Base-by-base conservation (phyloP, 2,888 invertebrate species). In the Polylopha cassiicola region DNA sequence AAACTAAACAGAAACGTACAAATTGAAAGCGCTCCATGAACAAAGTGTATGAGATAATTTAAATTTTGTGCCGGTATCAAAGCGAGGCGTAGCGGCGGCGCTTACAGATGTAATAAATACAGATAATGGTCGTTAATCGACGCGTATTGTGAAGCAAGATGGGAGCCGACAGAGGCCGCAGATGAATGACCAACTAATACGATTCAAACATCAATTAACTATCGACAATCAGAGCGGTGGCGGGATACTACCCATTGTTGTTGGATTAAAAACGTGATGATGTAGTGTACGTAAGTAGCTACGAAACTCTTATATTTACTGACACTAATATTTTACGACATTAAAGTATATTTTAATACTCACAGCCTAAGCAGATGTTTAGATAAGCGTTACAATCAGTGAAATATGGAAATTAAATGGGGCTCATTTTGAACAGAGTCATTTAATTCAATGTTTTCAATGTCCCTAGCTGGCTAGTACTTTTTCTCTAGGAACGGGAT, bases 81-180 rank as follows among this genome's bases (percentile, higher is more conserved):
- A 6, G 11, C 32, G 32, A 26, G 29, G 28, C 29, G 16, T 10
- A 15, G 16, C 33, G 38, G 29, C 41, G 34, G 44, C 41, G 39
- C 48, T 60, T 61, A 67, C 62, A 66, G 62, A 64, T 63, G 70
- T 68, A 71, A 70, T 73, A 73, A 72, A 72, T 68, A 70, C 65
- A 67, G 62, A 68, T 74, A 74, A 74, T 73, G 58, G 73, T 65
- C 62, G 61, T 62, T 71, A 75, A 74, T 75, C 64, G 72, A 66
- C 56, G 57, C 53, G 62, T 61, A 65, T 69, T 71, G 68, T 69
- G 56, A 51, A 48, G 53, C 54, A 50, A 51, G 51, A 28, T 54
- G 45, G 48, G 46, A 49, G 69, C 68, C 58, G 63, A 53, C 68
- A 55, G 55, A 53, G 58, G 52, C 47, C 53, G 50, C 55, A 52